Evolutionary conservation across 35 echinoderm and acorn worm genomes (phyloP).

Genomic region (Anneissia japonica): DNA sequence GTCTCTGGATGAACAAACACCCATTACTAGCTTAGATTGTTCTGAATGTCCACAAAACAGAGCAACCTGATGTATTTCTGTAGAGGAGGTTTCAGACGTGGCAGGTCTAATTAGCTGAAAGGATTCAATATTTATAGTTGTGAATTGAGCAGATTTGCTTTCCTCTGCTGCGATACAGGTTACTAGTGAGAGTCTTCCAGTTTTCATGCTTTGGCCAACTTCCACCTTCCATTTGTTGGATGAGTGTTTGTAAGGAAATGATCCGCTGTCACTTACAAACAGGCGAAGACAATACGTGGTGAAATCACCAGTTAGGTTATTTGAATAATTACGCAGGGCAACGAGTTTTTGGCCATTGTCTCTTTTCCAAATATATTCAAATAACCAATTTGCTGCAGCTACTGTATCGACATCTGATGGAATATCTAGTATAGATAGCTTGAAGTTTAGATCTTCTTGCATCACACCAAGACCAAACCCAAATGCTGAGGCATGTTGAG

Average conservation of each 20-base stretch:
- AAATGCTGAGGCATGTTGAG: background rate
- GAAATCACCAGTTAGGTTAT: background rate
- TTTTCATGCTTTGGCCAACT: background rate
- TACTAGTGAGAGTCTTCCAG: background rate
- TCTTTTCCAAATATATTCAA: background rate
- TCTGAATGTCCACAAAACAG: background rate
- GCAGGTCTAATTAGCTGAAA: too few relatives aligned
- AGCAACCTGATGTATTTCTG: too few relatives aligned
- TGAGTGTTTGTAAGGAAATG: background rate
- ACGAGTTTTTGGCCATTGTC: background rate
- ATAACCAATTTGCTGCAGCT: background rate
- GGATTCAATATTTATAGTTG: too few relatives aligned
- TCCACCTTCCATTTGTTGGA: background rate
- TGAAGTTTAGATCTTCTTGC: background rate
- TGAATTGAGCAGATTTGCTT: background rate
- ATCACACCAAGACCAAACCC: background rate
- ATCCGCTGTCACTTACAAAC: background rate
- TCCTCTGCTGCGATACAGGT: too few relatives aligned
- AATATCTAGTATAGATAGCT: background rate
- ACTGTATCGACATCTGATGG: background rate
- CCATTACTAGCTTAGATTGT: background rate
- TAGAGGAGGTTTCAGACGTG: too few relatives aligned
- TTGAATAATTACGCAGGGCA: background rate
- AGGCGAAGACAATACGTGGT: background rate
- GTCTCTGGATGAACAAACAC: background rate